Evolutionary conservation across 2,888 invertebrate genomes (phyloP), one percentile per base, ranked within the genome.

Genomic region (Ochropacha duplaris): DNA sequence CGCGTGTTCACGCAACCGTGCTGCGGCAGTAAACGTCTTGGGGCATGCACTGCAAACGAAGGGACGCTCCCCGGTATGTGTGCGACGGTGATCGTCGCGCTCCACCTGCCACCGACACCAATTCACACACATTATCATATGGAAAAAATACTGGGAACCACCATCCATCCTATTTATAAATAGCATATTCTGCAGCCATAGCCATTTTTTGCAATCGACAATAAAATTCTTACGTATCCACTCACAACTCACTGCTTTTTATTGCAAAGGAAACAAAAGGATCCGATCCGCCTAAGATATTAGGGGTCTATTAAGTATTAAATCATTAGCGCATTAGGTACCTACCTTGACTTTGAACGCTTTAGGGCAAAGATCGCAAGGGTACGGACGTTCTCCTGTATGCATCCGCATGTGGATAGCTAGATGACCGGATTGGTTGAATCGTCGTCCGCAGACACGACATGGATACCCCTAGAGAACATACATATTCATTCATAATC

Each of bases 331-430:
- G n/a, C 31, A 31, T 12, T 31, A 1, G 6, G 9, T 28, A 36
- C 14, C 14, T 14, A 92, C 92, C 88, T 92, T 92, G 49, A 92
- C 92, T 86, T 92, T 92, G 61, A 94, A 94, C 0, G 93, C 88
- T 62, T 94, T 93, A 0, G 88, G 80, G 60, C 94, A 94, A 8
- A 93, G 78, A 50, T 93, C 89, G 60, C 94, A 94, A 8, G 92
- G 91, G 60, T 92, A 94, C 0, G 94, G 94, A 12, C 94, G 87
- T 58, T 94, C 94, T 0, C 94, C 94, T 0, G 94, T 94, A 65
- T 94, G 94, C 77, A 94, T 94, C 0, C 94, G 79, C 90, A 93
- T 93, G 65, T 94, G 94, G 31, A 93, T 94, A 1, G 93, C 90
- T 19, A 94, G 75, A 54, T 94, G 94, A 11, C 94, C 94, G 14